Base-by-base conservation (phyloP, 2,113 vertebrate genomes). In the Haemorhous mexicanus region DNA sequence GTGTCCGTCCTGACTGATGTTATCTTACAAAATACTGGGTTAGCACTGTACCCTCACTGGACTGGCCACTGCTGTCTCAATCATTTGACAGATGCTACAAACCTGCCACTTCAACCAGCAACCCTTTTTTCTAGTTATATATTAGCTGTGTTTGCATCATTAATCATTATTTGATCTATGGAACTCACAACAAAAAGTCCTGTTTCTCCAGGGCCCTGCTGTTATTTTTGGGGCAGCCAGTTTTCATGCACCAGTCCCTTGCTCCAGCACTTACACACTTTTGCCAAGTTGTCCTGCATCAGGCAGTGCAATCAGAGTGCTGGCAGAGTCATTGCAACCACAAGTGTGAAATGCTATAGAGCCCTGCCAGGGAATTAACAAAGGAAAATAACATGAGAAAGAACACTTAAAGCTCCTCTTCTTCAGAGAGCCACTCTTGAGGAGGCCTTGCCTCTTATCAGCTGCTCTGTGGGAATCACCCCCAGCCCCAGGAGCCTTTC, bases 11-110 rank as follows among this genome's bases (percentile, higher is more conserved):
- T 24, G 27, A 28, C 49, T 47, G 49, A 8, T 33, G 33, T 0
- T 11, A 21, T 46, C 30, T 68, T 27, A 3, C 3, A 3, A 47
- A 72, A 52, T 1, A 20, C 27, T 4, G 2, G 32, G 22, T 41
- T 32, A 52, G 46, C 55, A 14, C 37, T 4, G 46, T 9, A 58
- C 39, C 11, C 61, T 73, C 73, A 1, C 61, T 8, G 10, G 33
- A 4, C 43, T 3, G 9, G 11, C 63, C 41, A 4, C 3, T 33
- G 66, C n/a, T 35, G 50, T 32, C 63, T 1, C 0, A 12, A 32
- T 18, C 61, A 6, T 66, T 52, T 47, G 17, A 58, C 30, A 66
- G 43, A 41, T 17, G 1, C 26, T 43, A 26, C 26, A 91, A 74
- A 78, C 26, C 55, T 14, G 10, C 61, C 69, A 7, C 63, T 62